Percentiles rank a stretch among this genome's conserved stretches.
These are phyloP conservation scores for Resseliella maxima DNA, from an alignment of 2,888 invertebrate genomes.

Conservation along the genomic window DNA sequence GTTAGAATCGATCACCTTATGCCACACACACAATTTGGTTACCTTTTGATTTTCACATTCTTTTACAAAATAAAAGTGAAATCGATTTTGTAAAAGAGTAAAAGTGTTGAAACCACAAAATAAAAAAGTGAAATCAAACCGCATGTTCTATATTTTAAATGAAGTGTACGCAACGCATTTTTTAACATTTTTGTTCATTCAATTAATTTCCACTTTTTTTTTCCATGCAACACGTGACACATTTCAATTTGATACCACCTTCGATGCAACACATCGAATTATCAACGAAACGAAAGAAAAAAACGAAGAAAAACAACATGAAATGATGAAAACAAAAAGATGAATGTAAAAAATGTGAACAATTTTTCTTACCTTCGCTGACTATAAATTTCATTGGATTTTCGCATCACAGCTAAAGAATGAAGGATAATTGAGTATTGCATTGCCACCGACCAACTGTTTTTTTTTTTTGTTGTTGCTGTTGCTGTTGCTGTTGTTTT, in stretches of 20 bases:
- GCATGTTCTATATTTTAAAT: conserved; percentile 17
- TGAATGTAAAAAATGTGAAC: background rate
- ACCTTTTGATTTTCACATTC: background rate
- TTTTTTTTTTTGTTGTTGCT: background rate
- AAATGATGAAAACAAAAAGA: background rate
- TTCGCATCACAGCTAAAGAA: background rate
- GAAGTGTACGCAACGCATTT: conserved; percentile 27
- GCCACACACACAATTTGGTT: no score
- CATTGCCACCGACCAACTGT: conserved; percentile 42
- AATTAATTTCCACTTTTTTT: background rate
- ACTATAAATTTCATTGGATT: background rate
- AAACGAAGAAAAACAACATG: background rate
- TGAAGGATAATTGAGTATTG: background rate
- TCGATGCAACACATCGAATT: background rate
- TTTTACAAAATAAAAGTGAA: no score
- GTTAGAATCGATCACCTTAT: no score
- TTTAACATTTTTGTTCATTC: no score
- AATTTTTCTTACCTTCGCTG: background rate
- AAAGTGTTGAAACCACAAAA: conserved; percentile 28
- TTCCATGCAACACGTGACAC: conserved; percentile 36
- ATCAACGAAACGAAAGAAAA: background rate
- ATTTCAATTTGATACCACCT: background rate
- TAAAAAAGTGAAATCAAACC: conserved; percentile 27
- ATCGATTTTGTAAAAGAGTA: background rate
- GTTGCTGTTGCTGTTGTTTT: background rate